Percentiles rank a stretch among this genome's conserved stretches.
These are phyloP conservation scores for Falco peregrinus DNA, from an alignment of 2,797 vertebrate species.

Conservation along the genomic window DNA sequence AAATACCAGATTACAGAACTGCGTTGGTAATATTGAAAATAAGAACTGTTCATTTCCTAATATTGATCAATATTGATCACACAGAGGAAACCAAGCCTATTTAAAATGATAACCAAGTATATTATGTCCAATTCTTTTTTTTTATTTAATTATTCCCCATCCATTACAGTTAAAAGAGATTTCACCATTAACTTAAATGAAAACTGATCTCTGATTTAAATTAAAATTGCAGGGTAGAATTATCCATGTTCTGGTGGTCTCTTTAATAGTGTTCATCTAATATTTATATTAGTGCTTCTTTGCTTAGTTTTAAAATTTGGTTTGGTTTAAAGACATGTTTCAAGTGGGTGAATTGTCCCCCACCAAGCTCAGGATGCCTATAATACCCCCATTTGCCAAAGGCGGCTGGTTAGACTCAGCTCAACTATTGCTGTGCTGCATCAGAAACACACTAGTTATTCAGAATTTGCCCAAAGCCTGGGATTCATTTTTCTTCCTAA, in stretches of 20 bases:
- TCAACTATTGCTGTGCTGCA: neutral
- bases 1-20: neutral
- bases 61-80: neutral
- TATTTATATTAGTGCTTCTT: neutral
- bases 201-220: neutral
- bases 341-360: neutral
- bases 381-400: neutral
- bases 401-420: neutral
- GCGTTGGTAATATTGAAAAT: neutral
- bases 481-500: neutral
- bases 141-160: neutral
- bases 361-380: neutral
- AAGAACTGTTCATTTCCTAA: neutral
- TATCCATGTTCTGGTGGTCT: neutral
- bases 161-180: neutral
- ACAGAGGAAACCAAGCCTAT: neutral
- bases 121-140: neutral
- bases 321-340: neutral
- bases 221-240: neutral
- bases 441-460: neutral
- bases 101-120: neutral
- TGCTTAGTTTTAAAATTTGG: neutral
- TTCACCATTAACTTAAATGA: neutral
- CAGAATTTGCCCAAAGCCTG: neutral
- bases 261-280: neutral